Conservation (phyloP, 2,113 vertebrate species). For the Pygoscelis antarcticus region DNA sequence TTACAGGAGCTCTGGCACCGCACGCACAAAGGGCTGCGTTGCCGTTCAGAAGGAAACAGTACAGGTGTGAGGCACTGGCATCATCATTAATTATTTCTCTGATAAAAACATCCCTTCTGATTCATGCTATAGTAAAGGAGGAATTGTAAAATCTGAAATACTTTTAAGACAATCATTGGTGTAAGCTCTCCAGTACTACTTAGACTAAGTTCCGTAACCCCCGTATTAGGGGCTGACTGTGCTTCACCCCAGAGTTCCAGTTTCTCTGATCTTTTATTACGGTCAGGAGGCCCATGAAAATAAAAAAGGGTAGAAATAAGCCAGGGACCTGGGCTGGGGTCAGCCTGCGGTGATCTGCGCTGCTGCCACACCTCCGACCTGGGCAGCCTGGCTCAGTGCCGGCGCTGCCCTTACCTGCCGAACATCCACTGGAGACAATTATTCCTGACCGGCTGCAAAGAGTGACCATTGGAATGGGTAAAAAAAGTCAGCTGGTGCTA, state of each 20-base stretch:
- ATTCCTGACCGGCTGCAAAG: not conserved
- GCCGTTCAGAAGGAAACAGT: not conserved
- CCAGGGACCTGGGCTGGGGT: not conserved
- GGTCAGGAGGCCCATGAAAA: not conserved
- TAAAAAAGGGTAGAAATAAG: not conserved
- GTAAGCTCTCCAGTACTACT: not conserved
- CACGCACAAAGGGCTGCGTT: not conserved
- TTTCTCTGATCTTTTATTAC: not conserved
- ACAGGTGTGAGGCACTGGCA: slow-evolving; percentile 35
- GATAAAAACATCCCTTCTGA: not conserved
- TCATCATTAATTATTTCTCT: not conserved
- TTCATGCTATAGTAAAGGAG: not conserved
- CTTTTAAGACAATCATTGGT: not conserved
- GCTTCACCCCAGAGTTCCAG: not conserved
- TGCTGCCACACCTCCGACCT: not conserved
- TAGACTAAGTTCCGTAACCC: fast-evolving
- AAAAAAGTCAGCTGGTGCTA: no score
- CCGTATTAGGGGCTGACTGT: not conserved
- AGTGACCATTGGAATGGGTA: fast-evolving
- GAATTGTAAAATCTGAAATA: not conserved
- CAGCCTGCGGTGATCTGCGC: not conserved
- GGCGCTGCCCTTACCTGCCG: not conserved
- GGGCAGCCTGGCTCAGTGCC: not conserved
- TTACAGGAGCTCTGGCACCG: not conserved
- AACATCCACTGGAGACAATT: fast-evolving